Evolutionary conservation across 2,113 vertebrate species (phyloP).

Genomic region (Mus pahari): DNA sequence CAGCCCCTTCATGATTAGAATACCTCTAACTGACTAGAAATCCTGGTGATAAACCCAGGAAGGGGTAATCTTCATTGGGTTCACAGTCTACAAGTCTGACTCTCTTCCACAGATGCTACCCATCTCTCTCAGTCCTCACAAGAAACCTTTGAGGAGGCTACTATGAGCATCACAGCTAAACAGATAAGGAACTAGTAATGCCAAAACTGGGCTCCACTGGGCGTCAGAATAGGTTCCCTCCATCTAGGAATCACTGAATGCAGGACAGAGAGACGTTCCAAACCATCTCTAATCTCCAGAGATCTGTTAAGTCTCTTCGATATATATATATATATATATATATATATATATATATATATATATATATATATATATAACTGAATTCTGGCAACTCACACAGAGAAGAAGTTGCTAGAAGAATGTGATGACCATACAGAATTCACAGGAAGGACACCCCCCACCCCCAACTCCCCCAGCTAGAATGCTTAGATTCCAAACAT

Average conservation of each 20-base stretch:
- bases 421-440: background rate
- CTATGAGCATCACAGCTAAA: background rate
- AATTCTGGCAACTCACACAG: background rate
- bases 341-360: no score
- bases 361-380: background rate
- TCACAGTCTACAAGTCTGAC: background rate
- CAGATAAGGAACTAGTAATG: background rate
- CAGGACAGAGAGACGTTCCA: background rate
- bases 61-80: background rate
- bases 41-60: background rate
- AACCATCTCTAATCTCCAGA: background rate
- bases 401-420: background rate
- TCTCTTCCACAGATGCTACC: background rate
- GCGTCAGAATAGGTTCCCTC: background rate
- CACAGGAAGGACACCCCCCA: background rate
- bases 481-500: background rate
- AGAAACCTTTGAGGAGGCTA: background rate
- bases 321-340: no score
- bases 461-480: no score
- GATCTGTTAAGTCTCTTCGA: background rate
- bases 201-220: background rate
- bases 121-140: background rate
- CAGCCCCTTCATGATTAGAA: background rate
- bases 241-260: background rate
- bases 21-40: background rate